A percentile compares a stretch with the other conserved stretches of the same genome.
These are phyloP conservation scores for Ridgeia piscesae DNA, from an alignment of 1,140 invertebrate species.

Conservation along the genomic window DNA sequence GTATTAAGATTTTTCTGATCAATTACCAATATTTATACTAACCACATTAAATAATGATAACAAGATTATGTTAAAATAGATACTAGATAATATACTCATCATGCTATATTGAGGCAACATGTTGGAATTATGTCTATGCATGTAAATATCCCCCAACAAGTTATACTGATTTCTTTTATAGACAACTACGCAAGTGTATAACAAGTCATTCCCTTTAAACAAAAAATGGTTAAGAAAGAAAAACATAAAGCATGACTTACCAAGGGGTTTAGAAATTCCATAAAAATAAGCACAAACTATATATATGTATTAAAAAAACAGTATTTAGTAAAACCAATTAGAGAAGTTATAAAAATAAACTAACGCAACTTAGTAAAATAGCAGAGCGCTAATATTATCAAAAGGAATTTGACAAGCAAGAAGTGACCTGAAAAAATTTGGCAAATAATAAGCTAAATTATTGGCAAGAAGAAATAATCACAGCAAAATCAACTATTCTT, in stretches of 20 bases:
- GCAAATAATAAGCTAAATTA: not conserved
- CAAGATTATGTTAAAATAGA: not conserved
- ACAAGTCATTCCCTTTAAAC: not conserved
- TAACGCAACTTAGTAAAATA: slow-evolving; percentile 9
- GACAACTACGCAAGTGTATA: not conserved
- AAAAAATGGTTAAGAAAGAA: slow-evolving; percentile 11
- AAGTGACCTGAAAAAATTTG: not conserved
- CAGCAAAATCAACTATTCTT: not conserved
- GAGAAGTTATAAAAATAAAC: slow-evolving; percentile 8
- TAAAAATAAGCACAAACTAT: no score
- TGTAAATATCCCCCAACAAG: not conserved
- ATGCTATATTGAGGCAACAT: slow-evolving; percentile 2
- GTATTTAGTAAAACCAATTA: slow-evolving; percentile 13
- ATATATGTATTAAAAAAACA: not conserved
- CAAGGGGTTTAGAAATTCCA: slow-evolving; percentile 11
- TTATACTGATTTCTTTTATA: not conserved
- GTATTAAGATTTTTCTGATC: not conserved
- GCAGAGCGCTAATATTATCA: not conserved
- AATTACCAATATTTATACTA: slow-evolving; percentile 8
- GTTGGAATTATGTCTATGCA: slow-evolving; percentile 15
- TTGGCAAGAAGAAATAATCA: not conserved
- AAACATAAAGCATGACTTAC: not conserved
- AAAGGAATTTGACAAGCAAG: slow-evolving; percentile 5
- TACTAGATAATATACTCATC: not conserved
- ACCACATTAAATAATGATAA: not conserved